phyloP scores from a whole-genome alignment of 2,888 invertebrate genomes.

The Ferrisia virgata region DNA sequence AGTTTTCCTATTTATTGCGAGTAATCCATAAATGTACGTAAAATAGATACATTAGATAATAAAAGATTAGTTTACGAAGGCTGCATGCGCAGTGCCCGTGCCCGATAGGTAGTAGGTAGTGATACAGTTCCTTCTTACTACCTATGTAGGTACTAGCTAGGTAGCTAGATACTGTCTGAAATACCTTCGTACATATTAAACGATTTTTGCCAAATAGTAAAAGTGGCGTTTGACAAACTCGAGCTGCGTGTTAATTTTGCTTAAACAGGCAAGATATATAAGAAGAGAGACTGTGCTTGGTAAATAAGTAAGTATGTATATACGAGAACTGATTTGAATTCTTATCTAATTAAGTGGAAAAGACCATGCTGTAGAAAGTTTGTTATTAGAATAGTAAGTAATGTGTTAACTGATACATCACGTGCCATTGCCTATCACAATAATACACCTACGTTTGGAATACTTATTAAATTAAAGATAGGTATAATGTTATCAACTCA shows the following conservation, averaged over 20 bases:
- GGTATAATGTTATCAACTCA: too few species aligned
- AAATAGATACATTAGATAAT: too few species aligned
- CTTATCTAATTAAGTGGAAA: conserved; percentile 19
- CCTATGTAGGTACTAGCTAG: not conserved
- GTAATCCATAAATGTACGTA: not conserved
- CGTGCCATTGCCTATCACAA: not conserved
- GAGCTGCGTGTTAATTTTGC: not conserved
- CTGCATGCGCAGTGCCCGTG: too few species aligned
- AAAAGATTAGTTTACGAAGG: too few species aligned
- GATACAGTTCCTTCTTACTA: too few species aligned
- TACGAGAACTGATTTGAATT: conserved; percentile 7
- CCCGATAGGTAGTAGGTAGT: not conserved
- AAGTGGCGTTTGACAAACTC: not conserved
- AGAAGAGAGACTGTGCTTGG: not conserved
- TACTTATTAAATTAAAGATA: not conserved
- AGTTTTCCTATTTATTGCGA: not conserved
- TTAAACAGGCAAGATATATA: conserved; percentile 2
- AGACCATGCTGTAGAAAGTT: not conserved
- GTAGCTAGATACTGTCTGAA: not conserved
- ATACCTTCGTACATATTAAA: conserved; percentile 8
- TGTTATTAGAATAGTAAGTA: not conserved
- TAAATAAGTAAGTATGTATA: too few species aligned
- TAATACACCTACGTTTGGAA: not conserved
- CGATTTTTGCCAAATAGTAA: not conserved
- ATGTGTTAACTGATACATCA: not conserved